phyloP scores from a whole-genome alignment of 53 echinoderm and acorn worm genomes.

The Patiria pectinifera region DNA sequence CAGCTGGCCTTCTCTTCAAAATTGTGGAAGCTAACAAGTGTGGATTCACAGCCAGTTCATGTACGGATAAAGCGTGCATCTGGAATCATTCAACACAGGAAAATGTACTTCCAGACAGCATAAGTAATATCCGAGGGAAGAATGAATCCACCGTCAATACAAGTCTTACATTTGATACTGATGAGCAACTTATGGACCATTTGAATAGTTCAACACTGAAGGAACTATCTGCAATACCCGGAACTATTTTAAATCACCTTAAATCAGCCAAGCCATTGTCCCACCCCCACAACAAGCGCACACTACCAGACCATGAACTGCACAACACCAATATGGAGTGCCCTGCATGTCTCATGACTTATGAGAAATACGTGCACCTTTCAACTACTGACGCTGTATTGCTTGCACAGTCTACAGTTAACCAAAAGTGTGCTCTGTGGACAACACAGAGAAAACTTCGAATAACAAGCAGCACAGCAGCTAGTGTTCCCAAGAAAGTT shows the following conservation, averaged over 20 bases:
- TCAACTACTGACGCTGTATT: not conserved
- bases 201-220: not conserved
- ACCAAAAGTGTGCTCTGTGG: slow-evolving; percentile 7
- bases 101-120: slow-evolving; percentile 41
- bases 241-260: slow-evolving; percentile 30
- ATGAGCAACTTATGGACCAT: slow-evolving; percentile 8
- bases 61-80: slow-evolving; percentile 33
- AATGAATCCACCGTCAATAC: not conserved
- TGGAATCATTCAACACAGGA: slow-evolving; percentile 7
- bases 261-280: not conserved
- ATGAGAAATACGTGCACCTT: no score
- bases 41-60: slow-evolving; percentile 8
- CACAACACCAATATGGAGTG: not conserved
- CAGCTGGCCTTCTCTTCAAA: slow-evolving; percentile 36
- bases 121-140: slow-evolving; percentile 27
- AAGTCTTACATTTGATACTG: slow-evolving; percentile 11
- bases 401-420: not conserved
- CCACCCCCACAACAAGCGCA: no score
- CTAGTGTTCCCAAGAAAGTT: not conserved
- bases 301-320: not conserved
- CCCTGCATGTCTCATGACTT: not conserved
- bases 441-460: not conserved
- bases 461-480: slow-evolving; percentile 37
- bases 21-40: not conserved
- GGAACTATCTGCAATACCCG: slow-evolving; percentile 1